Conservation (phyloP, 2,797 vertebrate species). For the Odontamblyopus rebecca region DNA sequence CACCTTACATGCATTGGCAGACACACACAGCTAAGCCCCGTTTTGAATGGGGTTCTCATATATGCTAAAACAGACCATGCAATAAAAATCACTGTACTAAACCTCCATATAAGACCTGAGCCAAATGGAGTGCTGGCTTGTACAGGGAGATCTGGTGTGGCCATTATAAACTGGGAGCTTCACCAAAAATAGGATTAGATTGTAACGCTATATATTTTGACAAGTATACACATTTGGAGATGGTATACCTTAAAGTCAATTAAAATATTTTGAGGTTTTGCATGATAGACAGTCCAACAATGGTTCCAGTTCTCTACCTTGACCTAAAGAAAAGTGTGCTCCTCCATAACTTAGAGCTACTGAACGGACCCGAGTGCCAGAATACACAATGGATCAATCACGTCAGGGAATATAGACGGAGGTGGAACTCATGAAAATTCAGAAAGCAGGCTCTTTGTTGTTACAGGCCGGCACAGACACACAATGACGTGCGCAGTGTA, state of each 20-base stretch:
- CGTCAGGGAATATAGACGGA: conserved; percentile 51
- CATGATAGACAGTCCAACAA: conserved; percentile 50
- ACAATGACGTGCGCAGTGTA: conserved; percentile 57
- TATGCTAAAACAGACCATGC: conserved; percentile 29
- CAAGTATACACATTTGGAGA: conserved; percentile 26
- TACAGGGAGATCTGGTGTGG: conserved; percentile 33
- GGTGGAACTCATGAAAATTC: conserved; percentile 79
- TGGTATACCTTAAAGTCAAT: conserved; percentile 53
- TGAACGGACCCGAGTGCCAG: conserved; percentile 62
- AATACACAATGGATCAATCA: conserved; percentile 74
- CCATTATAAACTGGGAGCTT: conserved; percentile 21
- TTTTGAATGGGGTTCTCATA: conserved; percentile 30
- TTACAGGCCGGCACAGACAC: conserved; percentile 59
- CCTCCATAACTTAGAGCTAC: conserved; percentile 76
- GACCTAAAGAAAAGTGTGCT: conserved; percentile 70
- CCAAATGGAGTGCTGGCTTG: conserved; percentile 40
- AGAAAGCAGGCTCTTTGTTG: conserved; percentile 65
- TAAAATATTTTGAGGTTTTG: conserved; percentile 54
- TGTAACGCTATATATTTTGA: conserved; percentile 30
- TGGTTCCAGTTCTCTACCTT: conserved; percentile 58
- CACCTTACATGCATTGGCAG: conserved; percentile 42
- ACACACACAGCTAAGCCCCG: conserved; percentile 30
- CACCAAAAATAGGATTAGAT: conserved; percentile 34
- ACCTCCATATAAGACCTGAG: conserved; percentile 29
- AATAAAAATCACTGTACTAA: conserved; percentile 40